Conservation (phyloP, 2,797 vertebrate genomes). For the Nannoperca australis region DNA sequence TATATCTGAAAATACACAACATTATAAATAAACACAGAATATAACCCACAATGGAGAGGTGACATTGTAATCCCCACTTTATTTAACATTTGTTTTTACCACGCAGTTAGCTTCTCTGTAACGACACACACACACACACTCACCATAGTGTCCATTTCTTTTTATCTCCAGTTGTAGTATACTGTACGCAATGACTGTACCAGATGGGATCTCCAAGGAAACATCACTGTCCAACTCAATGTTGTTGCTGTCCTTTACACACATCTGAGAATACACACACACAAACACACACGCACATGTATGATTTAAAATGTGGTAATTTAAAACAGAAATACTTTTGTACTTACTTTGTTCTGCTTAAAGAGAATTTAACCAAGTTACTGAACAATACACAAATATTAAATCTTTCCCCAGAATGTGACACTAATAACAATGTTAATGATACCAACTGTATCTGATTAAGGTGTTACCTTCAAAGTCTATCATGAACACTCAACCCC, state of each 20-base stretch:
- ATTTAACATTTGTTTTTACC: not conserved
- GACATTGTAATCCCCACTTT: not conserved
- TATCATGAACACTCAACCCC: not conserved
- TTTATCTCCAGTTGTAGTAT: slow-evolving; percentile 89
- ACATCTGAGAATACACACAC: slow-evolving; percentile 76
- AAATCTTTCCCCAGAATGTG: not conserved
- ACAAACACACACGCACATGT: not conserved
- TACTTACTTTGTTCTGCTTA: too few species aligned
- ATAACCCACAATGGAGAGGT: not conserved
- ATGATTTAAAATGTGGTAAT: not conserved
- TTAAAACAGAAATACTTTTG: not conserved
- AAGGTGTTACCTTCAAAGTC: not conserved
- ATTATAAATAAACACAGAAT: too few species aligned
- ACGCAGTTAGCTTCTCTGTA: not conserved
- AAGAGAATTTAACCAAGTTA: not conserved
- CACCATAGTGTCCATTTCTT: slow-evolving; percentile 88
- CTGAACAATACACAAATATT: too few species aligned
- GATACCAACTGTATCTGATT: not conserved
- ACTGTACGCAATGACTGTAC: slow-evolving; percentile 90
- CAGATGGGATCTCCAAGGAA: slow-evolving; percentile 88
- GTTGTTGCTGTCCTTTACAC: slow-evolving; percentile 80
- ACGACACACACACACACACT: slow-evolving; percentile 66
- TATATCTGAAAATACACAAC: slow-evolving; percentile 81
- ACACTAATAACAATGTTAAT: not conserved
- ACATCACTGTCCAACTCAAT: slow-evolving; percentile 81